Conservation (phyloP, 2,113 vertebrate species). For the Sebastes fasciatus region DNA sequence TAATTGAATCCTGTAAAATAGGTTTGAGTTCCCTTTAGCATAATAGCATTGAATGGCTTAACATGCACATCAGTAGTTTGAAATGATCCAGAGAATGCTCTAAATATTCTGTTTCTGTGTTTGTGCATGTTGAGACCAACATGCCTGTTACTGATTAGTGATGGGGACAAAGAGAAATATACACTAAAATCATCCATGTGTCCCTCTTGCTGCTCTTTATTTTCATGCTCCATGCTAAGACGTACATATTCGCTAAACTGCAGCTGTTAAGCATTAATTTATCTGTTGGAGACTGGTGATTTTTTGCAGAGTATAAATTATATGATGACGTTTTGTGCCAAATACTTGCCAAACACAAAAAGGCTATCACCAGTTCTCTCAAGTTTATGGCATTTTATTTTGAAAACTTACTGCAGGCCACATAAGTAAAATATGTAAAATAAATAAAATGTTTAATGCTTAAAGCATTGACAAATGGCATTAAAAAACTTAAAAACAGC, state of each 20-base stretch:
- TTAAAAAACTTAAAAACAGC: neutral
- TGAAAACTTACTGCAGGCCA: neutral
- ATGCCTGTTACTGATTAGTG: neutral
- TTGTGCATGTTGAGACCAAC: slow-evolving; percentile 39
- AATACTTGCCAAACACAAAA: neutral
- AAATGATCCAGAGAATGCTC: neutral
- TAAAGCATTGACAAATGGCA: neutral
- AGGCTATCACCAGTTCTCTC: neutral
- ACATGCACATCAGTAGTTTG: slow-evolving; percentile 24
- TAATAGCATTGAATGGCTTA: neutral
- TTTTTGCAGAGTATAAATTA: neutral
- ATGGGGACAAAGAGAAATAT: neutral
- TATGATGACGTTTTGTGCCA: neutral
- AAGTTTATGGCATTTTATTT: neutral
- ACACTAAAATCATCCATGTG: slow-evolving; percentile 13
- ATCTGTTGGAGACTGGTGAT: neutral
- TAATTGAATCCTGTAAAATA: slow-evolving; percentile 40
- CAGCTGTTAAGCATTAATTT: neutral
- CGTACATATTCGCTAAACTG: neutral
- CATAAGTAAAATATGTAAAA: neutral
- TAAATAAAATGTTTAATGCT: too few species aligned
- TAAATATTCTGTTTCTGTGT: slow-evolving; percentile 27
- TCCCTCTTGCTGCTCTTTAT: neutral
- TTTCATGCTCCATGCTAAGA: slow-evolving; percentile 1
- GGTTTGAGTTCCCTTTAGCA: slow-evolving; percentile 16